Conservation (phyloP, 2,797 vertebrate species). For the Otolemur crassicaudatus region DNA sequence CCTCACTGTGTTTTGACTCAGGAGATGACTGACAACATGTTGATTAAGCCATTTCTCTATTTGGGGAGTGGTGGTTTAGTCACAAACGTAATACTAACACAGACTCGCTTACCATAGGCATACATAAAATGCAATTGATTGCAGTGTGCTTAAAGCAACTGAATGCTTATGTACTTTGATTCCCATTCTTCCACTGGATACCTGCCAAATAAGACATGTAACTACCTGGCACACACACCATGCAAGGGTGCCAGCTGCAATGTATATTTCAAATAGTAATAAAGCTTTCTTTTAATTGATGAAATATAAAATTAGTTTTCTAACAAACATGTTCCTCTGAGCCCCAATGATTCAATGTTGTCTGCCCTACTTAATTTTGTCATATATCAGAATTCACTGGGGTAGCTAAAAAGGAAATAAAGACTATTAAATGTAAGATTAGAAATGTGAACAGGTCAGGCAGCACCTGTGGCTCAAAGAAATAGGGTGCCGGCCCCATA, state of each 20-base stretch:
- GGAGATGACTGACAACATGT: neutral
- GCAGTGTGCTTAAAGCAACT: neutral
- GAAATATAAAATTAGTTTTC: neutral
- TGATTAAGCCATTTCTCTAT: slow-evolving; percentile 41
- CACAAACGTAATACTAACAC: neutral
- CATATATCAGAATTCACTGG: neutral
- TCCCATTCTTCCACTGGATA: neutral
- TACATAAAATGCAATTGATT: neutral
- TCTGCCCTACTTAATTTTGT: neutral
- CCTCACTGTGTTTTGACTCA: neutral
- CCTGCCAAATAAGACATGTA: neutral
- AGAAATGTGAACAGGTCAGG: neutral
- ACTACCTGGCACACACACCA: slow-evolving; percentile 17
- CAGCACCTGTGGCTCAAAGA: too few species aligned
- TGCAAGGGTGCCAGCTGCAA: neutral
- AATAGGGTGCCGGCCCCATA: too few species aligned
- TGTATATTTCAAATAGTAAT: neutral
- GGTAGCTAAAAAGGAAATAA: neutral
- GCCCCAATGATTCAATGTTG: neutral
- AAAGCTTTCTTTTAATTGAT: neutral
- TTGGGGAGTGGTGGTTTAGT: slow-evolving; percentile 5
- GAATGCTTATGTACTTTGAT: neutral
- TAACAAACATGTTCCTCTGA: neutral
- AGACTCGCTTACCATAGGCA: neutral
- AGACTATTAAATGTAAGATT: neutral